Conservation (phyloP, 2,888 invertebrate species). For the Oxytorus armatus region DNA sequence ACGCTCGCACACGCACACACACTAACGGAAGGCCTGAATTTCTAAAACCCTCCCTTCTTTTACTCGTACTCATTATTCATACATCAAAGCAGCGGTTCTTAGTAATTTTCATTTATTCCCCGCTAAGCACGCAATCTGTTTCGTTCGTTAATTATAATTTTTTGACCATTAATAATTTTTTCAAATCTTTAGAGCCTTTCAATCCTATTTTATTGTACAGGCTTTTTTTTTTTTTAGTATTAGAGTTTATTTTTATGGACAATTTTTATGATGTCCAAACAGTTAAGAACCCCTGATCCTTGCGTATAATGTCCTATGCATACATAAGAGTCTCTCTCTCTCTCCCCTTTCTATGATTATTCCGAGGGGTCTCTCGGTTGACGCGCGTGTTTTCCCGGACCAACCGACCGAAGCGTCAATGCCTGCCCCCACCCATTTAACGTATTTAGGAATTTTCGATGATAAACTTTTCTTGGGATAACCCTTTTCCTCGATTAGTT, state of each 20-base stretch:
- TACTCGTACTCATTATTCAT: constrained; percentile 49
- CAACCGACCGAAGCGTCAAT: constrained; percentile 52
- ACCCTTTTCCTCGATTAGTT: no score
- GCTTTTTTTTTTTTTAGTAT: neutral
- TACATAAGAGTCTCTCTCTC: constrained; percentile 2
- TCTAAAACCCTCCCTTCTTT: constrained; percentile 43
- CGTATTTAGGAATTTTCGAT: constrained; percentile 11
- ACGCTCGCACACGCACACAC: constrained; percentile 23
- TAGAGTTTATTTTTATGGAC: neutral
- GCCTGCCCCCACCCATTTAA: constrained; percentile 46
- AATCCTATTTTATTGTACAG: neutral
- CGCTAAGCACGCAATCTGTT: no score
- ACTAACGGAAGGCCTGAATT: no score
- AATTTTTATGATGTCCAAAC: neutral
- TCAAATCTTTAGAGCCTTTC: neutral
- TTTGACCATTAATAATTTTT: neutral
- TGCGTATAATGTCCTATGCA: neutral
- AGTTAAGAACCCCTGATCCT: constrained; percentile 13
- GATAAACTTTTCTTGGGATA: neutral
- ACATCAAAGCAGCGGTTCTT: constrained; percentile 23
- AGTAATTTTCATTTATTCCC: no score
- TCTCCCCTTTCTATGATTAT: constrained; percentile 13
- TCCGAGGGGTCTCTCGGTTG: constrained; percentile 4
- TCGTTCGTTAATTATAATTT: no score
- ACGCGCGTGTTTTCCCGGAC: constrained; percentile 6